Evolutionary conservation across 2,797 vertebrate genomes (phyloP).

Genomic region (Lepilemur septentrionalis): DNA sequence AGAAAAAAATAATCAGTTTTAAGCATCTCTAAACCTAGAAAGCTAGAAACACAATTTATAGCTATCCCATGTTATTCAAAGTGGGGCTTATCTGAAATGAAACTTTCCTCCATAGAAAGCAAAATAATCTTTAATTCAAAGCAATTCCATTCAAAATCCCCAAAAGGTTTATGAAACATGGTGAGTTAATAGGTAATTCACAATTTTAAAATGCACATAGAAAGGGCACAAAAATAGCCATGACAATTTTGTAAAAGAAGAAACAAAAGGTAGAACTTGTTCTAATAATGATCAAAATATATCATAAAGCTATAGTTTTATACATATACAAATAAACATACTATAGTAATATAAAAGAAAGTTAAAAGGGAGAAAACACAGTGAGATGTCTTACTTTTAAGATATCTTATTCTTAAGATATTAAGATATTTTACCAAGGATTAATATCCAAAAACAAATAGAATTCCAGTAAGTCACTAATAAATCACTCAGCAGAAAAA

Average conservation of each 20-base stretch:
- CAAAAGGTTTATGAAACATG: constrained; percentile 10
- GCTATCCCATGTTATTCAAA: not conserved
- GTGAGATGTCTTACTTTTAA: not conserved
- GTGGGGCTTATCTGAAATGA: constrained; percentile 27
- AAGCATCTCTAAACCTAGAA: not conserved
- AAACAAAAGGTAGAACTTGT: not conserved
- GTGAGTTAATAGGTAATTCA: not conserved
- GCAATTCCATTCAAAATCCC: constrained; percentile 1
- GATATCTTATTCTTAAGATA: not conserved
- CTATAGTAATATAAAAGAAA: not conserved
- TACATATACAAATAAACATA: not conserved
- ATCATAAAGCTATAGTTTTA: not conserved
- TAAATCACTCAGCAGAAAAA: not conserved
- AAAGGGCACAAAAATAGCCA: constrained; percentile 10
- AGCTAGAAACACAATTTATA: constrained; percentile 8
- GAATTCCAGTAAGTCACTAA: constrained; percentile 2
- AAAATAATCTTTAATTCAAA: constrained; percentile 8
- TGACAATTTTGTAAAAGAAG: not conserved
- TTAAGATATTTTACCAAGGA: not conserved
- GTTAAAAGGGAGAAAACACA: not conserved
- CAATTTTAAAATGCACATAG: constrained; percentile 7
- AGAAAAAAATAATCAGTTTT: not conserved
- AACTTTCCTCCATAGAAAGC: not conserved
- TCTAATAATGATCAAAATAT: not conserved
- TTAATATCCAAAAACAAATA: not conserved